Evolutionary conservation across 2,888 invertebrate species (phyloP).

Genomic region (Sturmia bella): DNA sequence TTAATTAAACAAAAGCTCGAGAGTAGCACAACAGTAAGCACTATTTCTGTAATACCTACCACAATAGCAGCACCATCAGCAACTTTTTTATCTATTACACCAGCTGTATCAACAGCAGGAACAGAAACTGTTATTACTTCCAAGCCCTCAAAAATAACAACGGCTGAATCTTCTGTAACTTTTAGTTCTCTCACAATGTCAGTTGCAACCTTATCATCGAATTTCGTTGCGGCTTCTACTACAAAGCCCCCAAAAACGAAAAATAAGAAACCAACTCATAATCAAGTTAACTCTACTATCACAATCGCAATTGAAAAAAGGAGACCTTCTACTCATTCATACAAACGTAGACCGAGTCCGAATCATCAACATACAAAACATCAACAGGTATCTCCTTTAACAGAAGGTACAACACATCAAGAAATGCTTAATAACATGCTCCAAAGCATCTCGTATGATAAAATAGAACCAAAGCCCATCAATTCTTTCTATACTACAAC

Average conservation of each 20-base stretch:
- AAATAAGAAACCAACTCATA: conserved; percentile 77
- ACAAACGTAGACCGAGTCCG: conserved; percentile 51
- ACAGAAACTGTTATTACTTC: conserved; percentile 49
- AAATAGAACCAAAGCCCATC: conserved; percentile 62
- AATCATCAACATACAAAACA: conserved; percentile 24
- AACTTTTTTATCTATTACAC: too few relatives aligned
- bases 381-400: conserved; percentile 38
- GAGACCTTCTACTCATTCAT: conserved; percentile 63
- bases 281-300: conserved; percentile 69
- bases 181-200: conserved; percentile 55
- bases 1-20: conserved; percentile 76
- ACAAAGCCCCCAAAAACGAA: conserved; percentile 75
- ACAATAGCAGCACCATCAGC: conserved; percentile 54
- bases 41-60: conserved; percentile 27
- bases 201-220: conserved; percentile 47
- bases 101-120: conserved; percentile 35
- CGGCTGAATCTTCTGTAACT: conserved; percentile 30
- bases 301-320: conserved; percentile 50
- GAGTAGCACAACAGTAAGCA: conserved; percentile 73
- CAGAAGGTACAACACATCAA: conserved; percentile 61
- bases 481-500: conserved; percentile 65
- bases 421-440: conserved; percentile 46
- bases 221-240: conserved; percentile 64
- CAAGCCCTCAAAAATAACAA: conserved; percentile 35
- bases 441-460: conserved; percentile 53